Evolutionary conservation across 2,888 invertebrate species (phyloP).

Genomic region (Pristionchus fissidentatus): DNA sequence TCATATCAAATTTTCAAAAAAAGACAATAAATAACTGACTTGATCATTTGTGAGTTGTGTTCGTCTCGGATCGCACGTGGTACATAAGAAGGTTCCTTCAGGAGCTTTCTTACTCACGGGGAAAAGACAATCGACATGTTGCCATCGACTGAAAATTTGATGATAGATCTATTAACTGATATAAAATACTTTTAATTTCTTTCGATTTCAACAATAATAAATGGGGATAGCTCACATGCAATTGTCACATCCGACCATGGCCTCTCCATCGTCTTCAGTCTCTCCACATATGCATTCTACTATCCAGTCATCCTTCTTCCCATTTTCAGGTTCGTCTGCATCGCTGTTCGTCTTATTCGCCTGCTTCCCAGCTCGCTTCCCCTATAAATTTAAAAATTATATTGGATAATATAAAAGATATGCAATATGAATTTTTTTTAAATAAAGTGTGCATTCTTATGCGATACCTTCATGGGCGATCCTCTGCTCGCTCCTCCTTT

Average conservation of each 20-base stretch:
- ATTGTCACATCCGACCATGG: constrained; percentile 58
- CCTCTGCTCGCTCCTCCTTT: no score
- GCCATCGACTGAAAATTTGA: constrained; percentile 54
- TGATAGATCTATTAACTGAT: neutral
- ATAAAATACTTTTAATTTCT: neutral
- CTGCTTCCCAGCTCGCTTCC: neutral
- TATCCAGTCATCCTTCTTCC: constrained; percentile 49
- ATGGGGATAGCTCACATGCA: constrained; percentile 56
- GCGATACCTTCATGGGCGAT: no score
- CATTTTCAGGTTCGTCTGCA: constrained; percentile 48
- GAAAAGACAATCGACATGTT: constrained; percentile 55
- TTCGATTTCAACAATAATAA: neutral
- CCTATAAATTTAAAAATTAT: no score
- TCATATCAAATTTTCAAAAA: neutral
- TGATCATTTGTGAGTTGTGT: constrained; percentile 48
- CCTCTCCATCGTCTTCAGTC: constrained; percentile 55
- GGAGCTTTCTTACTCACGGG: constrained; percentile 30
- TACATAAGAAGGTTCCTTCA: constrained; percentile 52
- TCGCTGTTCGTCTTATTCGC: neutral
- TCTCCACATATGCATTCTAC: constrained; percentile 53
- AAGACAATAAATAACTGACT: neutral
- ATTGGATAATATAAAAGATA: no score
- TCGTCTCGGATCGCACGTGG: constrained; percentile 54
- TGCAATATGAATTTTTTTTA: no score
- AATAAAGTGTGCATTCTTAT: no score